A percentile compares a stretch with the other conserved stretches of the same genome.
Conservation (phyloP, 2,797 vertebrate species). For the Chelidonichthys spinosus region DNA sequence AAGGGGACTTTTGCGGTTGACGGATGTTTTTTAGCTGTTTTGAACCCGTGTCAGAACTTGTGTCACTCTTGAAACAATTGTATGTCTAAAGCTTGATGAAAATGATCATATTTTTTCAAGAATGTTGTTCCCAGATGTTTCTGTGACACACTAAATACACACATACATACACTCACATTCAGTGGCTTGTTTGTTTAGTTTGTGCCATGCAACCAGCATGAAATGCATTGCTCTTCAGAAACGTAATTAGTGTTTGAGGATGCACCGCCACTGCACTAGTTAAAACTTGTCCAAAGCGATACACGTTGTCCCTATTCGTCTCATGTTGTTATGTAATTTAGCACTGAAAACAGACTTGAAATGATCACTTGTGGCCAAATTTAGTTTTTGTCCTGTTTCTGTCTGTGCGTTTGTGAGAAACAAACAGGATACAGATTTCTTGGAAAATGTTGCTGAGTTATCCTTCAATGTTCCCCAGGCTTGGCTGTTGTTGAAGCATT, state of each 20-base stretch:
- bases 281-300: background rate
- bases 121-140: background rate
- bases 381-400: background rate
- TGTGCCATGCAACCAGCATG: background rate
- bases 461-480: background rate
- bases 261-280: background rate
- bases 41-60: background rate
- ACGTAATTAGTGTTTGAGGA: background rate
- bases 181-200: constrained; percentile 3
- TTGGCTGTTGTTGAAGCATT: background rate
- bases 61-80: background rate
- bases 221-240: background rate
- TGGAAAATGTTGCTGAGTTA: background rate
- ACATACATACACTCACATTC: background rate
- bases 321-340: background rate
- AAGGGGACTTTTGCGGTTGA: too few species aligned
- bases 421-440: constrained; percentile 4
- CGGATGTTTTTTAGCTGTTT: too few species aligned
- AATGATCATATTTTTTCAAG: background rate
- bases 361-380: background rate
- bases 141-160: background rate
- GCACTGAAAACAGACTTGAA: background rate
- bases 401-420: background rate
- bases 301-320: background rate
- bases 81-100: background rate